Conservation (phyloP, 2,888 invertebrate species). For the Prenolepis imparis region DNA sequence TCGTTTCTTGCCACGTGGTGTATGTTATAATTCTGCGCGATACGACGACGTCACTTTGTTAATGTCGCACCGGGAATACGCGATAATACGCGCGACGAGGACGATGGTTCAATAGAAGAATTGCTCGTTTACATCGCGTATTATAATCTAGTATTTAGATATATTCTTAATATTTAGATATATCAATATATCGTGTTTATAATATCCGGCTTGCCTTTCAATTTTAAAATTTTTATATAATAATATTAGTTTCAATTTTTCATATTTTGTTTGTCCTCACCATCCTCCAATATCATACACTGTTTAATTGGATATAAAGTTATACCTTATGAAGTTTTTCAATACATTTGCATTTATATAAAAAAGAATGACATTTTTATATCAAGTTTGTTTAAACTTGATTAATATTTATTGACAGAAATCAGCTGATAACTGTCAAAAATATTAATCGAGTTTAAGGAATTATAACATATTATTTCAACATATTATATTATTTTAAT, state of each 20-base stretch:
- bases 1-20: slow-evolving; percentile 27
- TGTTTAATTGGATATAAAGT: neutral
- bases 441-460: too few relatives aligned
- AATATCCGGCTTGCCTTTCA: neutral
- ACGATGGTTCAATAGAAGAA: slow-evolving; percentile 18
- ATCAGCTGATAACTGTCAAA: too few relatives aligned
- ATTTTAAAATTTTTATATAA: neutral
- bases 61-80: slow-evolving; percentile 46
- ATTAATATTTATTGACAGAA: too few relatives aligned
- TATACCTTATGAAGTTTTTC: neutral
- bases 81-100: slow-evolving; percentile 34
- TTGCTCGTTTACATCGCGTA: slow-evolving; percentile 25
- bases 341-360: too few relatives aligned
- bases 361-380: too few relatives aligned
- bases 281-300: neutral
- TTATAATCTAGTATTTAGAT: slow-evolving; percentile 32
- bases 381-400: too few relatives aligned
- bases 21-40: slow-evolving; percentile 51
- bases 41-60: slow-evolving; percentile 47
- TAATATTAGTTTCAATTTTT: neutral
- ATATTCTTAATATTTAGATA: slow-evolving; percentile 37
- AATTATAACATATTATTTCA: too few relatives aligned
- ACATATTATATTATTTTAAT: too few relatives aligned
- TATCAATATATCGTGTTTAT: slow-evolving; percentile 8
- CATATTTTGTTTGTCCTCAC: neutral